Evolutionary conservation across 1,140 invertebrate genomes (phyloP), one percentile per base, ranked within the genome.

Genomic region (Musca vetustissima): DNA sequence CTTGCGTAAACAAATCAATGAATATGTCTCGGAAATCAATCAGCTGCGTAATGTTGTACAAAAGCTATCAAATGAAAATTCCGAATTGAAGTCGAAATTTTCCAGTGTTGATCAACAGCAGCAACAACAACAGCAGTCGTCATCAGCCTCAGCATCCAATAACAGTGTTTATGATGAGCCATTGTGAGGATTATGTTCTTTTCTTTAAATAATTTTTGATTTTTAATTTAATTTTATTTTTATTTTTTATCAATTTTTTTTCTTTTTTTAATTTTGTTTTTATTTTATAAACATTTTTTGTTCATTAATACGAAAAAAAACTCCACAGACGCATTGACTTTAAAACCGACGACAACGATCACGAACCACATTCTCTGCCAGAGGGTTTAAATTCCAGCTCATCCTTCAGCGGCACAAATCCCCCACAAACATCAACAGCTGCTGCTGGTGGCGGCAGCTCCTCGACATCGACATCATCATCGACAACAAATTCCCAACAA

Each of bases 11-110:
- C 78, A 82, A 66, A 70, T 89, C 36, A 86, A 82, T 71, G 84
- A 87, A 72, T 82, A 88, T 4, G 83, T 84, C 67, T 82, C 83
- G 15, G 87, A 89, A 73, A 85, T 89, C 22, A 80, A 80, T 66
- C 84, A 84, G 65, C 77, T 89, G 36, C 86, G 88, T 74, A 83
- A 77, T 50, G 84, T 84, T 55, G 79, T 89, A 14, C 85, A 91
- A 73, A 85, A 87, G 73, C 80, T 93, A n/a, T 86, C 87, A 24
- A 84, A 83, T 68, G 90, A 91, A 79, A 92, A 92, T 81, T 80
- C 83, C 1, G 86, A 90, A 73, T 77, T 92, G 25, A 87, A 88
- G 73, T 85, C 78, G 9, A 78, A 83, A 67, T 78, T 85, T 57
- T 75, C 74, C 13, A 78, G 72, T 59, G 69, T 71, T 32, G 36